Conservation (phyloP, 2,888 invertebrate genomes). For the Hydrotaea cyrtoneurina region DNA sequence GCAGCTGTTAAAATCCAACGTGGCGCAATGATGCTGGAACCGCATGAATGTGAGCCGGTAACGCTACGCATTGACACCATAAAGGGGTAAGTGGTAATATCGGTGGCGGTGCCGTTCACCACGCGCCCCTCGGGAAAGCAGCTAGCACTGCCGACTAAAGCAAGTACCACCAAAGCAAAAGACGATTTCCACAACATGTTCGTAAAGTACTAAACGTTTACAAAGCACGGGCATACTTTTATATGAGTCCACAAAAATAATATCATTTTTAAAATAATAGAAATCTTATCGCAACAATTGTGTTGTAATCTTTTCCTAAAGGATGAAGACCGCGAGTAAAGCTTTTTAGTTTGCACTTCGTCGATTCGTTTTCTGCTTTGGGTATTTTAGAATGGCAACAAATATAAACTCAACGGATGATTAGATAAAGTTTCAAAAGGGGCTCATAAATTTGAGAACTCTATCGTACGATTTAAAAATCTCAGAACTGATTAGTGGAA, state of each 20-base stretch:
- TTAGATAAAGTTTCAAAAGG: slow-evolving; percentile 39
- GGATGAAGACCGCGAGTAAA: not conserved
- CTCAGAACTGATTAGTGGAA: not conserved
- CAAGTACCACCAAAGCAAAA: slow-evolving; percentile 11
- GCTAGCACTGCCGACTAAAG: slow-evolving; percentile 28
- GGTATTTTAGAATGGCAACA: not conserved
- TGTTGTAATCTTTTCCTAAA: slow-evolving; percentile 15
- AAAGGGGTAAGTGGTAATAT: slow-evolving; percentile 74
- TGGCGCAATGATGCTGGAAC: slow-evolving; percentile 72
- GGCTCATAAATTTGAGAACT: not conserved
- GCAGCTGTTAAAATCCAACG: slow-evolving; percentile 76
- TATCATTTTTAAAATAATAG: slow-evolving; percentile 18
- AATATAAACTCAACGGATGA: not conserved
- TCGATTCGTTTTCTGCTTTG: not conserved
- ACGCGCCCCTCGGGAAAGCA: slow-evolving; percentile 73
- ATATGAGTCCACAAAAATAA: slow-evolving; percentile 12
- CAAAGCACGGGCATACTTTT: not conserved
- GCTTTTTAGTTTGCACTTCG: not conserved
- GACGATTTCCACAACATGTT: slow-evolving; percentile 50
- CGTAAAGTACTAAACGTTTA: slow-evolving; percentile 20
- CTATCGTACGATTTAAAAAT: slow-evolving; percentile 9
- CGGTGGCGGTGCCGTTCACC: slow-evolving; percentile 76
- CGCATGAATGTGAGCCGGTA: slow-evolving; percentile 75
- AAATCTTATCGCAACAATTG: slow-evolving; percentile 39
- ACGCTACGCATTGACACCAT: slow-evolving; percentile 74